phyloP scores from a whole-genome alignment of 2,797 vertebrate species.

The Tragopan temminckii region DNA sequence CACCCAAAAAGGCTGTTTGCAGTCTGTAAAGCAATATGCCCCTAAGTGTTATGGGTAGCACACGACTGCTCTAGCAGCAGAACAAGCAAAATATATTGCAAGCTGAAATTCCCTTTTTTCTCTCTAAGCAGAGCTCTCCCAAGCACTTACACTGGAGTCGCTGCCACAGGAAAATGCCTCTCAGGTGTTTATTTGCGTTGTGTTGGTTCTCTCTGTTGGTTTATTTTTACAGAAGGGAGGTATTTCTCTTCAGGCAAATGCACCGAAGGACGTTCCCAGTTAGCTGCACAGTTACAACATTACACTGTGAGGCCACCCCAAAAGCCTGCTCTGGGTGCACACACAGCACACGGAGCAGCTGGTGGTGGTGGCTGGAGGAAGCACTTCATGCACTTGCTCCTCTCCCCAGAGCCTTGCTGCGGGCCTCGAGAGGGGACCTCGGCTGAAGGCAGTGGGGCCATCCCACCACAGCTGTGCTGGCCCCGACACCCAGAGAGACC shows the following conservation, averaged over 20 bases:
- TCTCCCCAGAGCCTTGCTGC: background rate
- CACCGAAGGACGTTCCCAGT: background rate
- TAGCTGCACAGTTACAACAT: background rate
- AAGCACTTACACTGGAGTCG: background rate
- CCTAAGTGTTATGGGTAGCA: background rate
- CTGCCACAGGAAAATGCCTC: background rate
- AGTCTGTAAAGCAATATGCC: background rate
- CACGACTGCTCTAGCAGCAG: background rate
- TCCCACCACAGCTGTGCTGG: background rate
- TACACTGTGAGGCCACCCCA: background rate
- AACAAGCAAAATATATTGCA: background rate
- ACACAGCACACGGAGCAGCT: background rate
- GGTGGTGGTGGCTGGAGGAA: background rate
- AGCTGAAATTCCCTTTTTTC: background rate
- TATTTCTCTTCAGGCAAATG: background rate
- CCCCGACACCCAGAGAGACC: background rate
- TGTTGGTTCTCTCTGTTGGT: background rate
- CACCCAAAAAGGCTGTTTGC: conserved; percentile 18
- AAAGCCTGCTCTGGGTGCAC: background rate
- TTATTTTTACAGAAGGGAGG: background rate
- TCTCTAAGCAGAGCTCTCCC: background rate
- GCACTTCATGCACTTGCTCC: background rate
- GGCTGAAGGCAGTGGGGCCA: background rate
- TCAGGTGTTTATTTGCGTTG: background rate
- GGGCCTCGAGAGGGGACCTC: accelerated